phyloP scores from a whole-genome alignment of 1,140 invertebrate species.

The Rhyzopertha dominica region DNA sequence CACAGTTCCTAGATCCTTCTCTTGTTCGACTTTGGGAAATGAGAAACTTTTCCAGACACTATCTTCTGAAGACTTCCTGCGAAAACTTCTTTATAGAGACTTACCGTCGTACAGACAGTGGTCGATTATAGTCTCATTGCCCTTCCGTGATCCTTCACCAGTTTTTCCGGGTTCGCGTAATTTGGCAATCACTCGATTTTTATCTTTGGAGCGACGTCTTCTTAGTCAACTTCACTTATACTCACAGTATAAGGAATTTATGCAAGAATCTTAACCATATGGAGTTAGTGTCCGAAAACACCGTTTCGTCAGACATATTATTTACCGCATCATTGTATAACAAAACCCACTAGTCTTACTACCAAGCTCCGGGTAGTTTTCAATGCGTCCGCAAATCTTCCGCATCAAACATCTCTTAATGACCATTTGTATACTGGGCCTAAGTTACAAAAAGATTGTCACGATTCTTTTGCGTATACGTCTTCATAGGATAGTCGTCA shows the following conservation, averaged over 20 bases:
- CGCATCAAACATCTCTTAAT: constrained; percentile 2
- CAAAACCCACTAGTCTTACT: not conserved
- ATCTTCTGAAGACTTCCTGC: not conserved
- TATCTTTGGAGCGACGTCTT: not conserved
- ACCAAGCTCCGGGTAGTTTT: no score
- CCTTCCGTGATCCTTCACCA: not conserved
- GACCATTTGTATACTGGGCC: not conserved
- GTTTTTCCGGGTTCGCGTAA: not conserved
- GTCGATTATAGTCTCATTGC: constrained; percentile 2
- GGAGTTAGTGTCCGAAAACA: not conserved
- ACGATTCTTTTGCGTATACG: constrained; percentile 1
- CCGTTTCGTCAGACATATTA: constrained; percentile 1
- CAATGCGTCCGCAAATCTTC: not conserved
- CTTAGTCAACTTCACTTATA: not conserved
- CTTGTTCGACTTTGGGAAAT: constrained; percentile 7
- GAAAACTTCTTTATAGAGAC: not conserved
- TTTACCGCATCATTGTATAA: not conserved
- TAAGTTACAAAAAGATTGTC: constrained; percentile 3
- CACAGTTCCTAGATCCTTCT: no score
- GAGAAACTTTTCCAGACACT: not conserved
- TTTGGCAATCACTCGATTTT: not conserved
- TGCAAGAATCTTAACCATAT: constrained; percentile 5
- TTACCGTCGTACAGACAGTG: not conserved
- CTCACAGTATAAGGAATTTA: constrained; percentile 2
- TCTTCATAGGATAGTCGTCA: not conserved